phyloP scores from a whole-genome alignment of 2,888 invertebrate genomes.

The Thysanoteuthis rhombus region DNA sequence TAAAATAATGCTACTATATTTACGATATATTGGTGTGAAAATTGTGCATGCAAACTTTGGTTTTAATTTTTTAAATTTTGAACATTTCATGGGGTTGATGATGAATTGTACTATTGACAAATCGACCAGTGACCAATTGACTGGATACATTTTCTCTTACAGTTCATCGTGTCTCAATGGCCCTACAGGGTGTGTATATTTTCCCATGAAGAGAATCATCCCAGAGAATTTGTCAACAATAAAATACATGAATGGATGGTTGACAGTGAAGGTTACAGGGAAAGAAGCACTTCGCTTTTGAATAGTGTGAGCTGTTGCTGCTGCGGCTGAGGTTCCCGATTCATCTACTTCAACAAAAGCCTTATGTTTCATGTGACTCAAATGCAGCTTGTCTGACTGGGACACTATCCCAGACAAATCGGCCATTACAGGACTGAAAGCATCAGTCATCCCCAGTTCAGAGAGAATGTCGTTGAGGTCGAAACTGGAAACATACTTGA shows the following conservation, averaged over 20 bases:
- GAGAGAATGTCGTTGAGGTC: not conserved
- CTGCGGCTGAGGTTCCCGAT: slow-evolving; percentile 41
- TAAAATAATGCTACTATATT: too few relatives aligned
- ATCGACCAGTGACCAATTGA: too few relatives aligned
- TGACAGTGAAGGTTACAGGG: slow-evolving; percentile 39
- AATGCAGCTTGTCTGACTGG: not conserved
- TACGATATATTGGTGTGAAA: too few relatives aligned
- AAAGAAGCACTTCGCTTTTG: not conserved
- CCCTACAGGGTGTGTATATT: slow-evolving; percentile 35
- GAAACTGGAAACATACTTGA: not conserved
- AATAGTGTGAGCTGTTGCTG: slow-evolving; percentile 37
- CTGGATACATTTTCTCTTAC: not conserved
- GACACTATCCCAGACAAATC: not conserved
- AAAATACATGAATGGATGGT: slow-evolving; percentile 42
- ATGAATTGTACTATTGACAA: too few relatives aligned
- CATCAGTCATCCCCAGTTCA: not conserved
- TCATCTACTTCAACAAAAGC: slow-evolving; percentile 41
- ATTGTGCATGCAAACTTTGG: too few relatives aligned
- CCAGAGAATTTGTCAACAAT: slow-evolving; percentile 38
- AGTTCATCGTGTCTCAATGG: not conserved
- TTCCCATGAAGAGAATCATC: slow-evolving; percentile 40
- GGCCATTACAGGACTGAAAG: not conserved
- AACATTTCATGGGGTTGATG: too few relatives aligned
- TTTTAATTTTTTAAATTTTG: too few relatives aligned
- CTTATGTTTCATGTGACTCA: slow-evolving; percentile 35